Evolutionary conservation across 2,113 vertebrate genomes (phyloP), one percentile per base, ranked within the genome.

Genomic region (Stomatorhinus ivindoensis): DNA sequence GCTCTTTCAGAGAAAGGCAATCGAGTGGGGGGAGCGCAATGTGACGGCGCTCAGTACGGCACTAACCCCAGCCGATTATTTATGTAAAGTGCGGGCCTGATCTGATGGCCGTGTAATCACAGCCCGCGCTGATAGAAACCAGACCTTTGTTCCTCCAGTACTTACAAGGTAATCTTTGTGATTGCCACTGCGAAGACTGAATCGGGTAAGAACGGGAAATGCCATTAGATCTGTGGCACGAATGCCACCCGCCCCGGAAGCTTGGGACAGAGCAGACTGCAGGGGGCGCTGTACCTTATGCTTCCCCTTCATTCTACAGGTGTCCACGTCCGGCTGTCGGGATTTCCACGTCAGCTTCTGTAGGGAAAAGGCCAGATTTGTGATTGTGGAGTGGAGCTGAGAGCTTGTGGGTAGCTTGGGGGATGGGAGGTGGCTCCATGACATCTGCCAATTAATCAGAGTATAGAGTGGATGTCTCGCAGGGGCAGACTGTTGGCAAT

Each of bases 291-390:
- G 65, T 96, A 99, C 98, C 97, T 99, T 99, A 94, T 99, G 98
- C 93, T 99, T 99, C 65, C 98, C 98, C 94, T 99, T 99, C 98
- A 99, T 99, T 96, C 98, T 97, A 95, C 98, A 99, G 27, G 98
- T 99, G 95, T 99, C 98, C 95, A 99, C 97, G 88, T 99, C 98
- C 83, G 96, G 96, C 94, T 99, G 98, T 93, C 96, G 98, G 95
- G 98, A 99, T 96, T 98, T 99, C 98, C 98, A 99, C 27, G 98
- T 99, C 95, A 99, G 93, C 96, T 99, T 99, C 98, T 99, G 94
- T 76, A 91, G 94, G 91, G 92, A 95, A 93, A 92, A 61, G 93
- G 93, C 92, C 93, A 92, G 93, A 92, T 9, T 93, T 95, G 94
- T 91, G 92, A 93, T 94, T 93, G 90, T 91, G 76, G 17, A 82